Evolutionary conservation across 2,888 invertebrate genomes (phyloP).

Genomic region (Agonopterix alstromeriana): DNA sequence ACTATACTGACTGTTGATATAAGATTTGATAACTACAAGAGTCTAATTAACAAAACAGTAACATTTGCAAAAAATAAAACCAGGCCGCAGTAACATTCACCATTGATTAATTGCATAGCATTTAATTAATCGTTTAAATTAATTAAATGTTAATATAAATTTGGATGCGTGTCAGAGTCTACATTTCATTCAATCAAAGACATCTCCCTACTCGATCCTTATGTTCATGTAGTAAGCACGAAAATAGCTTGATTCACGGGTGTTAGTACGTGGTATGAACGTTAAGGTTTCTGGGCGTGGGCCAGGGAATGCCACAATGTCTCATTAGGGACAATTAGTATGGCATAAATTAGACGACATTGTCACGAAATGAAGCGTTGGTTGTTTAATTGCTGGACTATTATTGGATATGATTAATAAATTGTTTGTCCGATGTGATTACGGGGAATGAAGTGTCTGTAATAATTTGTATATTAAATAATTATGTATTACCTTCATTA

Average conservation of each 20-base stretch:
- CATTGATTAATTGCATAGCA: conserved; percentile 11
- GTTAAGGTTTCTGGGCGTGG: conserved; percentile 29
- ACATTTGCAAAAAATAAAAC: background rate
- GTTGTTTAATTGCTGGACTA: conserved; percentile 16
- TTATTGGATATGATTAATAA: conserved; percentile 3
- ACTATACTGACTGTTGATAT: too few species aligned
- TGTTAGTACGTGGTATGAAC: background rate
- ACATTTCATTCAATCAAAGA: too few species aligned
- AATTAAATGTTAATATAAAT: conserved; percentile 17
- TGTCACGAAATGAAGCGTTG: conserved; percentile 30
- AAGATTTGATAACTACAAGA: background rate
- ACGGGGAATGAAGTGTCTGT: too few species aligned
- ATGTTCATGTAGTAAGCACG: too few species aligned
- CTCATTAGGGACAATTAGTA: conserved; percentile 65
- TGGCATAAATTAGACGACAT: conserved; percentile 54
- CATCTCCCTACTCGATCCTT: too few species aligned
- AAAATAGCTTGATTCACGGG: too few species aligned
- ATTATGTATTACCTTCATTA: too few species aligned
- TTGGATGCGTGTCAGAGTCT: conserved; percentile 5
- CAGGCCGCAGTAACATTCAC: conserved; percentile 1
- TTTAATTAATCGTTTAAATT: conserved; percentile 18
- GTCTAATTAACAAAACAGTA: background rate
- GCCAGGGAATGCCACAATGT: conserved; percentile 44
- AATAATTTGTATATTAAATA: too few species aligned
- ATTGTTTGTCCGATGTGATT: background rate